Base-by-base conservation (phyloP, 2,113 vertebrate genomes). In the Xenopus laevis region DNA sequence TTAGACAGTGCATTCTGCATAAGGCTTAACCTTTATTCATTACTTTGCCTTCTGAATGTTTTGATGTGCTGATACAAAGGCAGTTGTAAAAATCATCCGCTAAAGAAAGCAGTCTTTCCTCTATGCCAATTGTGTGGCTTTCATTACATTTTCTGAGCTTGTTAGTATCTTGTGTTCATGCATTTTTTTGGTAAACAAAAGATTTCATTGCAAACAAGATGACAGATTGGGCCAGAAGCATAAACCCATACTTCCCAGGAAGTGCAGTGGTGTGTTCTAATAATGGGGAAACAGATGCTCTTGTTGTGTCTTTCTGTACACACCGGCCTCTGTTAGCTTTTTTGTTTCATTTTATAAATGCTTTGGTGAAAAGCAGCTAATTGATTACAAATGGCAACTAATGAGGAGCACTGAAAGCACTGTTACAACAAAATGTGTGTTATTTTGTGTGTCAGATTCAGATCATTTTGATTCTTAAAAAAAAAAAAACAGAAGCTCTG, bases 161-260 rank as follows among this genome's bases (percentile, higher is more conserved):
- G 79, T 79, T 60, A 77, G 30, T 2, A 2, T 79, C 84, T 81
- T 52, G n/a, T 67, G 82, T 83, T 83, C 85, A 75, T 59, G 74
- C 59, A 62, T 75, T 80, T 83, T 60, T 65, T 73, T 53, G 55
- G 17, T 64, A 71, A 78, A 79, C 66, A 58, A 76, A 79, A 81
- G 69, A 71, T 52, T 44, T 58, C 83, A 68, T 44, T 81, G 74
- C 67, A 76, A 78, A 65, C 78, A 75, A 20, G 57, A 15, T 80
- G 81, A 81, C 80, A 85, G 80, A 81, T 81, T 87, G 71, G 58
- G 75, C 82, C 73, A 78, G 74, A 63, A 69, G 80, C 81, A 79
- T 80, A 79, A 75, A 85, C 81, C 79, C 83, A 63, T 16, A 73
- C 84, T 78, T 13, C 63, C 44, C 71, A 64, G 77, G 69, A 83